Percentiles rank a stretch among this genome's conserved stretches.
Evolutionary conservation across 2,888 invertebrate species (phyloP).

Genomic region (Ophonus ardosiacus): DNA sequence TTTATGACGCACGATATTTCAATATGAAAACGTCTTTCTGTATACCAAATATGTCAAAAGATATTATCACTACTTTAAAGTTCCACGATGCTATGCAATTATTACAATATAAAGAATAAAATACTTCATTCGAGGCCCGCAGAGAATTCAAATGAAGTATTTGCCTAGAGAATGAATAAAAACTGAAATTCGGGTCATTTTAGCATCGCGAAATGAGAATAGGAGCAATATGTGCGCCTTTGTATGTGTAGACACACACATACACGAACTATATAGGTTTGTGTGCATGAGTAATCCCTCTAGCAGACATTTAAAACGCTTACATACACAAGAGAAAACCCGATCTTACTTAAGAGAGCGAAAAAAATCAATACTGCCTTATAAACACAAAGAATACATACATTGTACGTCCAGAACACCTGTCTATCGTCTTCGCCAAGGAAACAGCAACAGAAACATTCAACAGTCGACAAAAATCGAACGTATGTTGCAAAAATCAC

Average conservation of each 20-base stretch:
- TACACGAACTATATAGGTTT: conserved; percentile 9
- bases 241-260: neutral
- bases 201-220: conserved; percentile 30
- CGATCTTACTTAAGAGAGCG: conserved; percentile 47
- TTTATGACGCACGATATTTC: neutral
- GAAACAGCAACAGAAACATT: conserved; percentile 33
- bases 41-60: conserved; percentile 31
- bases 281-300: conserved; percentile 35
- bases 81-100: conserved; percentile 18
- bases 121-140: neutral
- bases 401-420: conserved; percentile 45
- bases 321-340: conserved; percentile 42
- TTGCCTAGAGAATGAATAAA: conserved; percentile 30
- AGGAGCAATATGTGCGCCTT: conserved; percentile 17
- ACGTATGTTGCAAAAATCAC: conserved; percentile 27
- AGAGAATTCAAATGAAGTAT: conserved; percentile 37
- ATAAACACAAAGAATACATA: conserved; percentile 59
- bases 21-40: conserved; percentile 1
- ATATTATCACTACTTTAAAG: conserved; percentile 3
- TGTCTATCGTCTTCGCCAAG: conserved; percentile 28
- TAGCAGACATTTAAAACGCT: conserved; percentile 50
- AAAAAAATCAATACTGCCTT: conserved; percentile 58
- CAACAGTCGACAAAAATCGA: conserved; percentile 16
- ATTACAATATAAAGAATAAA: conserved; percentile 27
- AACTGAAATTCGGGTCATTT: conserved; percentile 36